Percentiles rank a stretch among this genome's conserved stretches.
Evolutionary conservation across 2,797 vertebrate species (phyloP).

Genomic region (Propithecus perrieri): DNA sequence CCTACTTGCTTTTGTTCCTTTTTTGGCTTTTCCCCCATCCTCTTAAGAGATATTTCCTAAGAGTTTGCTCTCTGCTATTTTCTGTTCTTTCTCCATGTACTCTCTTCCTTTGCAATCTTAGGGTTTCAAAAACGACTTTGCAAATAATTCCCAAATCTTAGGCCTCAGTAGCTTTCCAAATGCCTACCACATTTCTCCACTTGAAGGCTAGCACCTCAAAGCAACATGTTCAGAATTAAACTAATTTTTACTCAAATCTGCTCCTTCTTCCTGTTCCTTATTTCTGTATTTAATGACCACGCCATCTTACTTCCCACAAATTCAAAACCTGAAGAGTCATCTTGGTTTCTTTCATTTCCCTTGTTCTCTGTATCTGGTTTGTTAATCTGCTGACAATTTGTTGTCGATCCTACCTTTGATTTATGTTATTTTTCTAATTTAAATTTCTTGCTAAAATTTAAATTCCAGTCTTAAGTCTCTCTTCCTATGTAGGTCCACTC

Average conservation of each 20-base stretch:
- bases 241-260: neutral
- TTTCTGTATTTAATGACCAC: neutral
- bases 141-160: neutral
- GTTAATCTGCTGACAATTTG: neutral
- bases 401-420: neutral
- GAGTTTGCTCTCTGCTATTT: neutral
- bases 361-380: neutral
- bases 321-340: neutral
- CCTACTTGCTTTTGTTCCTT: neutral
- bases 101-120: neutral
- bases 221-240: neutral
- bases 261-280: neutral
- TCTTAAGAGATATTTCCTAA: constrained; percentile 3
- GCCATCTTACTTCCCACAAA: neutral
- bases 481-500: neutral
- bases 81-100: neutral
- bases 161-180: neutral
- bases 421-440: constrained; percentile 9
- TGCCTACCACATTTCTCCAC: neutral
- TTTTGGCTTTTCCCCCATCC: neutral
- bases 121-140: constrained; percentile 39
- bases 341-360: neutral
- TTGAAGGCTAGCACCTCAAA: neutral
- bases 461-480: neutral
- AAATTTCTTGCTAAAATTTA: constrained; percentile 7